Evolutionary conservation across 2,888 invertebrate genomes (phyloP).

Genomic region (Dicyrtomina minuta): DNA sequence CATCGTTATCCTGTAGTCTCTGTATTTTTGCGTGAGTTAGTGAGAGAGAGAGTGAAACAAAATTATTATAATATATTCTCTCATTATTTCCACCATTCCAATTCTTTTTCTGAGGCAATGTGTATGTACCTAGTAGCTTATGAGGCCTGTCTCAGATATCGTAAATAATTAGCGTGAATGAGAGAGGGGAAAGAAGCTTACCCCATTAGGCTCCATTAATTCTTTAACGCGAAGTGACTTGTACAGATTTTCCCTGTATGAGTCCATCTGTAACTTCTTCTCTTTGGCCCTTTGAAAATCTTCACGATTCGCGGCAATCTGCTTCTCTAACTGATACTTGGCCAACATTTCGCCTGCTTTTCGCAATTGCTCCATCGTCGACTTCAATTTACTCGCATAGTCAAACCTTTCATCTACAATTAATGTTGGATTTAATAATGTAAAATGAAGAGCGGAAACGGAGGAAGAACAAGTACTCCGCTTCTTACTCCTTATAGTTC

Average conservation of each 20-base stretch:
- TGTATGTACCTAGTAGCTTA: too few relatives aligned
- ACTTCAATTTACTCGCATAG: slow-evolving; percentile 86
- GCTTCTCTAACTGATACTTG: slow-evolving; percentile 85
- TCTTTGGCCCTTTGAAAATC: slow-evolving; percentile 88
- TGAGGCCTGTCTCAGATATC: too few relatives aligned
- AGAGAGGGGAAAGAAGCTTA: slow-evolving; percentile 57
- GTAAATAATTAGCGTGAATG: too few relatives aligned
- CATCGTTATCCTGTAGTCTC: slow-evolving; percentile 52
- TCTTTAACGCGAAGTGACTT: slow-evolving; percentile 72
- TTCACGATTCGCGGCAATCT: slow-evolving; percentile 86
- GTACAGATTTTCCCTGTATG: slow-evolving; percentile 75
- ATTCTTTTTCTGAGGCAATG: too few relatives aligned
- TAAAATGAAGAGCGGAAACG: too few relatives aligned
- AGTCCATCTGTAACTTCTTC: slow-evolving; percentile 86
- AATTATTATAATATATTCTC: not conserved
- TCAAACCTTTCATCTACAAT: slow-evolving; percentile 83
- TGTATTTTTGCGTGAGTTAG: too few relatives aligned
- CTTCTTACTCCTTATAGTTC: too few relatives aligned
- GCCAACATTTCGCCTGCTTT: slow-evolving; percentile 86
- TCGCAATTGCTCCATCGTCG: slow-evolving; percentile 78
- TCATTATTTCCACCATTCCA: too few relatives aligned
- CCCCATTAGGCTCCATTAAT: slow-evolving; percentile 76
- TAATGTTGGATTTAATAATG: too few relatives aligned
- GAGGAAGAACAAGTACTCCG: too few relatives aligned
- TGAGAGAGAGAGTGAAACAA: not conserved